These are phyloP conservation scores for Ommatoiulus sabulosus DNA, from an alignment of 2,888 invertebrate species.

Conservation along the genomic window DNA sequence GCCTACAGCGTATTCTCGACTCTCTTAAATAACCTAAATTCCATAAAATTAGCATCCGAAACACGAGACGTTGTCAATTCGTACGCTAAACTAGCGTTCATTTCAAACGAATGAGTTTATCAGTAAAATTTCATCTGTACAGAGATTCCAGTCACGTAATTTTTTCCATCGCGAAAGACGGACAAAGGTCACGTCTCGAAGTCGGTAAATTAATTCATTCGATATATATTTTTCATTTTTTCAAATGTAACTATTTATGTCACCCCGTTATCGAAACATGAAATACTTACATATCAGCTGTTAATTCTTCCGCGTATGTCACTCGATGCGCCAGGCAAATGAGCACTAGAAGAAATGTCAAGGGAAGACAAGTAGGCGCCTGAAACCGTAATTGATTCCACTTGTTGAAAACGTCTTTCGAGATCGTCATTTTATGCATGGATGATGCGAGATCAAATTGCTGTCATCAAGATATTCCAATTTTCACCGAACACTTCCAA, in stretches of 20 bases:
- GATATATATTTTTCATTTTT: too few relatives aligned
- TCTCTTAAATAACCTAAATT: background rate
- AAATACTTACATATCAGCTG: background rate
- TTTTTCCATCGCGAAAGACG: background rate
- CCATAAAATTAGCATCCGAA: slow-evolving; percentile 1
- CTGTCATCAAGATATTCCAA: background rate
- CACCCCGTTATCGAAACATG: background rate
- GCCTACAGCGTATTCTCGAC: background rate
- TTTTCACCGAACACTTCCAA: background rate
- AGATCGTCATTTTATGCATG: background rate
- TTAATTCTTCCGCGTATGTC: slow-evolving; percentile 35
- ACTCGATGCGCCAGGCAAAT: background rate
- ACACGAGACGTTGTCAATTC: background rate
- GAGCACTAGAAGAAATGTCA: background rate
- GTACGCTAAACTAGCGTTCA: background rate
- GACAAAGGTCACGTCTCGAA: background rate
- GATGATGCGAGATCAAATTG: background rate
- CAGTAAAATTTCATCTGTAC: background rate
- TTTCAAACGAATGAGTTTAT: background rate
- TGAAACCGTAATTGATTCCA: slow-evolving; percentile 19
- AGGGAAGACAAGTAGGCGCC: background rate
- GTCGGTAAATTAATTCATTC: slow-evolving; percentile 26
- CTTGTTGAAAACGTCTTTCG: background rate
- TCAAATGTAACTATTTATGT: background rate
- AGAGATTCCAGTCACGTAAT: background rate